Conservation (phyloP, 2,113 vertebrate species). For the Progne subis region DNA sequence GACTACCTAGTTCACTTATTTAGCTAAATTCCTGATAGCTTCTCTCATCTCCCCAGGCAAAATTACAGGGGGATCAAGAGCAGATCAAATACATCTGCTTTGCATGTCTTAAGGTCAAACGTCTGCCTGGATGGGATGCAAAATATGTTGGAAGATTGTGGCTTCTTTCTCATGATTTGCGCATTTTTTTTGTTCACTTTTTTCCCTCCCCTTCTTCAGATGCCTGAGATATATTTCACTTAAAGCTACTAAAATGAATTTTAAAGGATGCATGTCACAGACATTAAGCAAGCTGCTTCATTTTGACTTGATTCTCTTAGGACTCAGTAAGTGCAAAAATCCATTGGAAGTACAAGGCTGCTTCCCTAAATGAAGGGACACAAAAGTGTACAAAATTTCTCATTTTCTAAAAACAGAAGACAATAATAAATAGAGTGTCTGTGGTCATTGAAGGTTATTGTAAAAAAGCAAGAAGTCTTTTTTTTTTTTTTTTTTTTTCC, state of each 20-base stretch:
- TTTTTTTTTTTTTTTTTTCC: neutral
- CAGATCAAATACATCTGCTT: neutral
- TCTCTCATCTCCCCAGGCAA: neutral
- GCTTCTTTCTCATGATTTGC: neutral
- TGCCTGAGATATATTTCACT: neutral
- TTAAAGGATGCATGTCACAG: neutral
- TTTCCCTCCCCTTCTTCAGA: neutral
- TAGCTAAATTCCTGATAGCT: neutral
- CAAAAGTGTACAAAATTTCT: neutral
- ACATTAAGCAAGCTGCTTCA: neutral
- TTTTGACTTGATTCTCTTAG: neutral
- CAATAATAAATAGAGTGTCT: neutral
- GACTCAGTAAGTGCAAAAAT: neutral
- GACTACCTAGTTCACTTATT: neutral
- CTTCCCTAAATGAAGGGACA: neutral
- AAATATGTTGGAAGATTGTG: neutral
- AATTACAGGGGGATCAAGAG: neutral
- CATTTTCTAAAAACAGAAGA: neutral
- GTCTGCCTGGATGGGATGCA: neutral
- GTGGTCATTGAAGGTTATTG: neutral
- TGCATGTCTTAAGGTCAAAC: constrained; percentile 38
- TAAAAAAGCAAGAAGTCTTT: neutral
- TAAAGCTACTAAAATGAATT: neutral
- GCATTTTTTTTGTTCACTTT: neutral
- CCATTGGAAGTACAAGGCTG: neutral